Evolutionary conservation across 1,140 invertebrate genomes (phyloP), one percentile per base, ranked within the genome.

Genomic region (Ceratitis capitata): DNA sequence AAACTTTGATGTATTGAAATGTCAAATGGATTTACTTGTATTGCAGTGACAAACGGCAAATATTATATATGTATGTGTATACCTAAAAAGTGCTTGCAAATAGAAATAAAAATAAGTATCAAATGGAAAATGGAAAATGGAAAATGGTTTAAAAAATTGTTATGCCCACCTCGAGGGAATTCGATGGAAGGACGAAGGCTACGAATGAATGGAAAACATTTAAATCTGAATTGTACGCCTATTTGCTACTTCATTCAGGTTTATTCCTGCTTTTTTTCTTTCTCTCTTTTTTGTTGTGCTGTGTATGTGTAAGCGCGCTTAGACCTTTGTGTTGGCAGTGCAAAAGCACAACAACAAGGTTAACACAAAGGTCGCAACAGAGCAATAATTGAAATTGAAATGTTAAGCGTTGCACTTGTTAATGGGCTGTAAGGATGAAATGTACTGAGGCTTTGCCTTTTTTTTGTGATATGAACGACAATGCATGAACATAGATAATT

Each of bases 1-100:
- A 45, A 82, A 51, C 42, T 82, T 82, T 82, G 42, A 82, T 47
- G 78, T 51, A 82, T 49, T 82, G 78, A 82, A 82, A 82, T 82
- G 42, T 82, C 78, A 82, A 82, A 82, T 47, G 78, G 78, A 49
- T 82, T 82, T 82, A 49, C 78, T 82, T 51, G 47, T 23, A 82
- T 49, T 29, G 42, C 42, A 69, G 35, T n/a, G 19, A 69, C 64
- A 69, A 64, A 69, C 58, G 29, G 9, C 58, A 29, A 56, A 64
- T 3, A 64, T 69, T 35, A 14, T 69, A 12, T n/a, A n/a, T n/a
- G n/a, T n/a, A n/a, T n/a, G n/a, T n/a, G 26, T 19, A 69, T 69
- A 69, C 35, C n/a, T n/a, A n/a, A n/a, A 69, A 69, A 69, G 29
- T 69, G 64, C 12, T 69, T 39, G 64, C n/a, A n/a, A n/a, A n/a